Evolutionary conservation across 2,888 invertebrate genomes (phyloP), one percentile per base, ranked within the genome.

Genomic region (Caenorhabditis panamensis): DNA sequence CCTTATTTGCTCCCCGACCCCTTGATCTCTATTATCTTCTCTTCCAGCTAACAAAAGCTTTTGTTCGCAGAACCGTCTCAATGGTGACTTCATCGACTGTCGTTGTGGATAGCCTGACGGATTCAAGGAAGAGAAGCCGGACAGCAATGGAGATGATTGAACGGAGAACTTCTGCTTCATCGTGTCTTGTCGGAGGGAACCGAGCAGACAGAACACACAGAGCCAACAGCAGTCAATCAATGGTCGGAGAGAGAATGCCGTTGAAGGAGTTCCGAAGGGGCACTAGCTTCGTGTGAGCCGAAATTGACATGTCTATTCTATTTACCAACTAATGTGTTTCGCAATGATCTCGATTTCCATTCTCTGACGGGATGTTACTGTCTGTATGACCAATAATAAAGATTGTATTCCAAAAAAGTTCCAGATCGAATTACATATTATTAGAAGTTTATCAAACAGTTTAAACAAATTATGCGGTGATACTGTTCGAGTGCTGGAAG

Each of bases 31-130:
- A 36, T 9, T 31, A 31, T 9, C 31, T 31, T 9, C 13, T 18
- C 44, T 41, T 53, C 41, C 41, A 36, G 9, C 75, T 54, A 44
- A 36, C 53, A 31, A 31, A 8, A 53, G 26, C 18, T 51, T 22
- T 37, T 67, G 58, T 59, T 63, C 62, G 61, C 79, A 73, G 79
- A 58, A 73, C 79, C 62, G 79, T 79, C 56, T 79, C 79, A 18
- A 79, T 79, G 79, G 72, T 79, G 24, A 79, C 79, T 1, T 71
- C 79, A 16, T 79, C 79, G 5, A 79, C 79, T 1, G 79, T 79
- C 5, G 73, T 79, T 20, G 67, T 79, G 18, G 79, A 79, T n/a
- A 73, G 58, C 16, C 22, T 79, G 11, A 18, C 66, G 1, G 78
- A 78, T 13, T 66, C 72, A 8, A 22, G 68, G 2, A 73, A 79